Conservation (phyloP, 2,113 vertebrate genomes). For the Hippocampus mohnikei region DNA sequence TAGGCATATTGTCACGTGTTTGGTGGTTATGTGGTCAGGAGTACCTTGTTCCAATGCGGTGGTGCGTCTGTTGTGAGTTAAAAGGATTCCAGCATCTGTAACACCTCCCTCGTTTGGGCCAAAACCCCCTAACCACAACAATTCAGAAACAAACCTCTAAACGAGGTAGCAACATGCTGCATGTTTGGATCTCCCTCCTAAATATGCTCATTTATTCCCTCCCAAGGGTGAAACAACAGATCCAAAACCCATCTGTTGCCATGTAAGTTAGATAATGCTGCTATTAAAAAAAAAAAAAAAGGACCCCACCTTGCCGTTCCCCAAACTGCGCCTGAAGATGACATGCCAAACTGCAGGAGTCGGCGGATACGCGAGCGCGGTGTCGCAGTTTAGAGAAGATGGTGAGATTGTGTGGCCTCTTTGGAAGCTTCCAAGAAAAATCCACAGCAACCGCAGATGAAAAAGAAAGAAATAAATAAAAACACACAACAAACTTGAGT, state of each 20-base stretch:
- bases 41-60: neutral
- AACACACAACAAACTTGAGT: neutral
- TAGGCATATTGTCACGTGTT: neutral
- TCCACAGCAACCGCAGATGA: constrained; percentile 15
- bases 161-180: constrained; percentile 41
- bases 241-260: constrained; percentile 46
- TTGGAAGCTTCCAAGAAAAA: constrained; percentile 38
- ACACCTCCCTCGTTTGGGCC: constrained; percentile 20
- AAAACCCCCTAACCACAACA: constrained; percentile 49
- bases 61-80: neutral
- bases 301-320: constrained; percentile 11
- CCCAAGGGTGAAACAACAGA: constrained; percentile 15
- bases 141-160: constrained; percentile 40
- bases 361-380: too few species aligned
- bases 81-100: constrained; percentile 6
- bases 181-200: constrained; percentile 33
- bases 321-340: constrained; percentile 13
- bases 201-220: constrained; percentile 15
- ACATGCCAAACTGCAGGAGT: constrained; percentile 29
- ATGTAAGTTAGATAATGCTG: constrained; percentile 48
- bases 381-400: neutral
- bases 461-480: constrained; percentile 2
- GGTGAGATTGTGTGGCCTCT: constrained; percentile 19
- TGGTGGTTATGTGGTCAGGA: neutral
- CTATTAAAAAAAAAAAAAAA: constrained; percentile 15